Percentiles rank a stretch among this genome's conserved stretches.
Evolutionary conservation across 2,797 vertebrate genomes (phyloP).

Genomic region (Apogon hyalosoma): DNA sequence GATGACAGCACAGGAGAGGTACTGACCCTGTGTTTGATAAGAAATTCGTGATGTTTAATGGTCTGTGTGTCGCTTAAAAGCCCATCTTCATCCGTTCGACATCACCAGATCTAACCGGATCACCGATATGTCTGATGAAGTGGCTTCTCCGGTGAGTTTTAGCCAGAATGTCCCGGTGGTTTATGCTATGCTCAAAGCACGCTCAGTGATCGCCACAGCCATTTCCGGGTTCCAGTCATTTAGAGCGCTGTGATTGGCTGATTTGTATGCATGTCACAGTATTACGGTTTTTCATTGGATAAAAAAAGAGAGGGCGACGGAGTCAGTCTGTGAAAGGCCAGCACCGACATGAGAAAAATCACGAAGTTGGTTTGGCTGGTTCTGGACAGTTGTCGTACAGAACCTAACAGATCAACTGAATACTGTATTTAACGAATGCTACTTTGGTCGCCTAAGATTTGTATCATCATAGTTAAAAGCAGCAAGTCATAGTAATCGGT

Average conservation of each 20-base stretch:
- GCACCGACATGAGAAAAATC: not conserved
- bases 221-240: constrained; percentile 27
- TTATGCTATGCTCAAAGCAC: not conserved
- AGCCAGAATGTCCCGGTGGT: not conserved
- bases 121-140: constrained; percentile 67
- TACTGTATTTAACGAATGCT: too few relatives aligned
- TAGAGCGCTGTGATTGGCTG: constrained; percentile 60
- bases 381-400: too few relatives aligned
- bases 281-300: constrained; percentile 52
- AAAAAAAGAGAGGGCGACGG: too few relatives aligned
- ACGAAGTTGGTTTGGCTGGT: not conserved
- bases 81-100: not conserved
- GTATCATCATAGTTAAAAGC: too few relatives aligned
- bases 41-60: not conserved
- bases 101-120: not conserved
- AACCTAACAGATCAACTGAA: too few relatives aligned
- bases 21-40: not conserved
- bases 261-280: not conserved
- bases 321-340: not conserved
- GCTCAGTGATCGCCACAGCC: not conserved
- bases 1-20: not conserved
- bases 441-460: too few relatives aligned
- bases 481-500: too few relatives aligned
- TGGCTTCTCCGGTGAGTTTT: constrained; percentile 57
- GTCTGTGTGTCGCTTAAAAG: not conserved